Base-by-base conservation (phyloP, 2,113 vertebrate species). In the Chrysochloris asiatica region DNA sequence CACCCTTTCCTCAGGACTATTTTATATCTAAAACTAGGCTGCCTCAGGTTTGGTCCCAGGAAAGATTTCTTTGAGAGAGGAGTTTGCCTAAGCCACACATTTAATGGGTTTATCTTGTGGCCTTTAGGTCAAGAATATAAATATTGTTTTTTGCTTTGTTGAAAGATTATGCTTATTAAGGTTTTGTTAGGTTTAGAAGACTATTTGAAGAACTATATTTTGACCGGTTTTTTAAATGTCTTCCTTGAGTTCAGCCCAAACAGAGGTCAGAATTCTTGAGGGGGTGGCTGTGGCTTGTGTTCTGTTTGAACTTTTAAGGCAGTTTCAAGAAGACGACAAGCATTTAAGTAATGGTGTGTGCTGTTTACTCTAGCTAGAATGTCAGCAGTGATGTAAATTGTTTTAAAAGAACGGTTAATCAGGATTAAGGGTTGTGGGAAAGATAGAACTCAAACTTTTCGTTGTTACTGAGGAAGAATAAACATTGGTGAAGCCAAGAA, bases 401-500 rank as follows among this genome's bases (percentile, higher is more conserved):
- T 94, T 67, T 86, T 69, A 33, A 47, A 65, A 83, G 41, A n/a
- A n/a, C 71, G 59, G 22, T 54, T 36, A 0, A 43, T 41, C 17
- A 8, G 59, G 80, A 59, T 79, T 52, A 63, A 93, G 78, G 24
- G 45, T 10, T 82, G 81, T 54, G 17, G 56, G 75, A 38, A 38
- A 75, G 69, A 61, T 16, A 3, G 16, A 3, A 0, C 36, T 73
- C 59, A 12, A 36, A n/a, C 67, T 56, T 41, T 21, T 59, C 76
- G 8, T 6, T 83, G 48, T 76, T 73, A 30, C 22, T 61, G n/a
- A 22, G 26, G 19, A 56, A 73, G 75, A 52, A 13, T 87, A 61
- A 91, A 87, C 79, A 65, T 14, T 4, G 19, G 2, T 24, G 54
- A 81, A 88, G 84, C 93, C 86, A 67, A 79, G 92, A 10, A 72